A percentile compares a stretch with the other conserved stretches of the same genome.
These are phyloP conservation scores for Nebria brevicollis DNA, from an alignment of 2,888 invertebrate species.

Conservation along the genomic window DNA sequence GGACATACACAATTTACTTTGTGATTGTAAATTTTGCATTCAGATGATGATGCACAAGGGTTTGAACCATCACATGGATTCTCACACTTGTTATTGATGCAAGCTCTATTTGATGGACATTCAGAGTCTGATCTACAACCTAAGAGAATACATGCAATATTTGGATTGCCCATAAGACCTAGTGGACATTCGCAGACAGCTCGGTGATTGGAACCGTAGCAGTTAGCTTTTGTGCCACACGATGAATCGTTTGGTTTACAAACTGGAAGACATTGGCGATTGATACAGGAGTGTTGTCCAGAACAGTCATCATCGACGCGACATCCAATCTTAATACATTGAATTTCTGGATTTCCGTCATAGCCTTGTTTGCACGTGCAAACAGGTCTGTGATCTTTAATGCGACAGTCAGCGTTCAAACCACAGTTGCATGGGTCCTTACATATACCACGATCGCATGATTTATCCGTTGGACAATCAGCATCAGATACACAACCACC, in stretches of 20 bases:
- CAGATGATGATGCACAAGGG: constrained; percentile 77
- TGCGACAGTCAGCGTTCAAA: constrained; percentile 83
- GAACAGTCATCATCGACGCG: constrained; percentile 81
- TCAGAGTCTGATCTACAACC: constrained; percentile 83
- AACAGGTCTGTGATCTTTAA: constrained; percentile 86
- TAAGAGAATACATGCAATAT: constrained; percentile 79
- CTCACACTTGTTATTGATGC: constrained; percentile 82
- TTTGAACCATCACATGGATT: constrained; percentile 77
- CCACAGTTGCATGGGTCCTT: constrained; percentile 88
- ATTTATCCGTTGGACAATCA: constrained; percentile 80
- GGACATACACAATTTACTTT: constrained; percentile 84
- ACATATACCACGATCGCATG: constrained; percentile 84
- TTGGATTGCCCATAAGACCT: constrained; percentile 84
- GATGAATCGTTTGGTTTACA: constrained; percentile 76
- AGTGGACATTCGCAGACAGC: constrained; percentile 86
- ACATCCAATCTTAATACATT: constrained; percentile 81
- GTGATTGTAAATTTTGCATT: constrained; percentile 81
- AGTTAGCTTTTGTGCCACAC: constrained; percentile 83
- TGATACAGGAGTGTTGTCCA: constrained; percentile 84
- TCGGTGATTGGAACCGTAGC: constrained; percentile 82
- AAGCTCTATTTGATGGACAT: constrained; percentile 83
- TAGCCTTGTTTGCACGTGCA: constrained; percentile 87
- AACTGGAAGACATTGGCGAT: constrained; percentile 83
- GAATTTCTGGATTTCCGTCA: constrained; percentile 85
- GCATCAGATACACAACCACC: constrained; percentile 79